These are phyloP conservation scores for Dicentrarchus labrax DNA, from an alignment of 2,113 vertebrate genomes.

Conservation along the genomic window DNA sequence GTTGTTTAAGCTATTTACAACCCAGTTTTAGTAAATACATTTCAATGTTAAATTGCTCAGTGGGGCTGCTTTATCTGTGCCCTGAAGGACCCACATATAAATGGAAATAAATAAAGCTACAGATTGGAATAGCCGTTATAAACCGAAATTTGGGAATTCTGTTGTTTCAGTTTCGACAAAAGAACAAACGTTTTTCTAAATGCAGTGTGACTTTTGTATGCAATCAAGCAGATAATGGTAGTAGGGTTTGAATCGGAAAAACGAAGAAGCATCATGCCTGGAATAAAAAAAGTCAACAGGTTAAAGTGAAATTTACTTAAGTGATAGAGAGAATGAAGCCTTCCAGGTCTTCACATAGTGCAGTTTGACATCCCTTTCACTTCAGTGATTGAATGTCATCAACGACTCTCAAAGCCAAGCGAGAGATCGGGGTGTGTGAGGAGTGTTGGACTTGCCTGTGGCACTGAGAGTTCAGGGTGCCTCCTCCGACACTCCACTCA, in stretches of 20 bases:
- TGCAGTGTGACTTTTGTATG: neutral
- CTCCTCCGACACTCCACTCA: conserved; percentile 25
- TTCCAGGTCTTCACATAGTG: neutral
- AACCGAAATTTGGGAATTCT: neutral
- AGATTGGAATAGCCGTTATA: neutral
- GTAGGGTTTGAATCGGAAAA: neutral
- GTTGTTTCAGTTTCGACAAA: neutral
- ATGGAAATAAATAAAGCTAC: neutral
- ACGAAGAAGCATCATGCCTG: neutral
- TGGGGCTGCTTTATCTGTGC: neutral
- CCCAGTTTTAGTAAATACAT: neutral
- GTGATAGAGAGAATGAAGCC: neutral
- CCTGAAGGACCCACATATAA: neutral
- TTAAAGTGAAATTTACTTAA: neutral
- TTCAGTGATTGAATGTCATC: neutral
- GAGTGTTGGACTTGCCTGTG: conserved; percentile 12
- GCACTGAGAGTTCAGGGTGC: conserved; percentile 28
- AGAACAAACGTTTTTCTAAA: neutral
- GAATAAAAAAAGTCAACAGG: neutral
- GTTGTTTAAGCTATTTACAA: neutral
- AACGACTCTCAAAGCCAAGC: neutral
- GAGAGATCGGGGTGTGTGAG: conserved; percentile 8
- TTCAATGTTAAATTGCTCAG: neutral
- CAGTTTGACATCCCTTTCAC: neutral
- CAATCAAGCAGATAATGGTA: neutral